Base-by-base conservation (phyloP, 2,888 invertebrate genomes). In the Lasius fuliginosus region DNA sequence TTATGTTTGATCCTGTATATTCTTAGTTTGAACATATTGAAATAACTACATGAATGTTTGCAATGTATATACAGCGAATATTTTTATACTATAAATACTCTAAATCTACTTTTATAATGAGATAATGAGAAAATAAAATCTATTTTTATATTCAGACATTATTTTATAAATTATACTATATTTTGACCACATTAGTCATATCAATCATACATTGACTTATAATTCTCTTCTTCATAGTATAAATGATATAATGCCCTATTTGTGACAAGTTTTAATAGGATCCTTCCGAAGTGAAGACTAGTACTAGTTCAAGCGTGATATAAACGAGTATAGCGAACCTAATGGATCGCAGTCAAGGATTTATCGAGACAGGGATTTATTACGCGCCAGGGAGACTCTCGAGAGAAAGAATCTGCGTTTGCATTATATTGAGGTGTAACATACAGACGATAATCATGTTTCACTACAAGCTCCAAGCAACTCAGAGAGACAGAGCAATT, bases 291-390 rank as follows among this genome's bases (percentile, higher is more conserved):
- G 60, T 58, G 76, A 76, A 71, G 69, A 76, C 33, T 68, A 75
- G 74, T 12, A 60, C n/a, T 68, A 68, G 49, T 69, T 68, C 84
- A 49, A 58, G 60, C 60, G 60, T 73, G 76, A 73, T 46, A 49
- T 49, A n/a, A 74, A 77, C 60, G 49, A 62, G 36, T 81, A 75
- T 42, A 75, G 73, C 79, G 18, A 75, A 75, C 69, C 36, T 81
- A 60, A 81, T 67, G 71, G 46, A 60, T 68, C 73, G 74, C 65
- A 73, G 68, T 60, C 67, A 75, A 68, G 79, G 79, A 86, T 86
- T 87, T 87, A 86, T 79, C 84, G 84, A 68, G 82, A 84, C 75
- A 68, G 46, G 67, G 75, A 86, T 77, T 71, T 83, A 73, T 85
- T 56, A 40, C 56, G 30, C 65, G 68, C 82, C 11, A 12, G 74